Base-by-base conservation (phyloP, 2,113 vertebrate genomes). In the Halcyon malimbica region DNA sequence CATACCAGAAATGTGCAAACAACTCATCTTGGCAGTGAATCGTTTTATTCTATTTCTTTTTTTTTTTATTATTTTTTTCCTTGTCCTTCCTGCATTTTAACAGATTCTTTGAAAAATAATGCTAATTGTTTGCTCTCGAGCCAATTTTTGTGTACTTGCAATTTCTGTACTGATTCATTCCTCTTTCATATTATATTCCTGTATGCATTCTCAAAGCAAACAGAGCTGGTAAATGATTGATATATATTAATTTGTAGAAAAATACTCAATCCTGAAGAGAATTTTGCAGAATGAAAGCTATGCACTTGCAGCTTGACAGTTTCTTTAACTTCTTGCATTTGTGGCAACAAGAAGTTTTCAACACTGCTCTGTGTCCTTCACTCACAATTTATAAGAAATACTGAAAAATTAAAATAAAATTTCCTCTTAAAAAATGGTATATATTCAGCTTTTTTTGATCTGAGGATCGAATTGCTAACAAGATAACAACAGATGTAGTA, bases 131-230 rank as follows among this genome's bases (percentile, higher is more conserved):
- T 4, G 18, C 53, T 85, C n/a, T 54, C 53, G 56, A 41, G 35
- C 44, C 42, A 42, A 42, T 42, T 42, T 80, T 77, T 83, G 28
- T 74, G 12, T 39, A 65, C 28, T 57, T 4, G 0, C 28, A 70
- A 29, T 42, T 76, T 91, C 50, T 81, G 24, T 37, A 81, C 28
- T 69, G 16, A 92, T 51, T 92, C 18, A 50, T 68, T 89, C 26
- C 18, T 79, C 31, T 76, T 92, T 73, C 53, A 18, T 57, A 29
- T 57, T 75, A 54, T 46, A 83, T 73, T 76, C 17, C 51, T 81
- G 13, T 46, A 65, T 53, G 28, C 28, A 76, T 90, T 68, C 57
- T 62, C 37, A 96, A 96, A 91, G 37, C 21, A 93, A 95, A 90
- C 7, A 65, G 42, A 71, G 37, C 13, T 60, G 29, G 29, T 83